These are phyloP conservation scores for Bemisia tabaci DNA, from an alignment of 1,140 invertebrate genomes.

Conservation along the genomic window DNA sequence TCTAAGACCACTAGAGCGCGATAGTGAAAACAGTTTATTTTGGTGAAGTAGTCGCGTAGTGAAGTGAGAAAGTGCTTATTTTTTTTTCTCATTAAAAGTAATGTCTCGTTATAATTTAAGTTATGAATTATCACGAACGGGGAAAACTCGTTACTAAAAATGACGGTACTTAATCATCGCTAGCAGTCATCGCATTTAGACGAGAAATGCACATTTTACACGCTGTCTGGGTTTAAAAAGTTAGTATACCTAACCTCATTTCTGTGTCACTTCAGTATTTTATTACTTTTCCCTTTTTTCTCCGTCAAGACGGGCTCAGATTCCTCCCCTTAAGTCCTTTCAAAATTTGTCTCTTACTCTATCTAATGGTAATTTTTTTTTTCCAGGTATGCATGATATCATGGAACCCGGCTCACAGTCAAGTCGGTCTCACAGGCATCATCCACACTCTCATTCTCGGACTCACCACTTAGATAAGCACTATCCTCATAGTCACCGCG, in stretches of 20 bases:
- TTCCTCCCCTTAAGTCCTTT: no score
- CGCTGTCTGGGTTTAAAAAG: background rate
- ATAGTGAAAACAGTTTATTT: background rate
- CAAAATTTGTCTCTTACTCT: no score
- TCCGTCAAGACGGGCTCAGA: no score
- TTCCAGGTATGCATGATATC: background rate
- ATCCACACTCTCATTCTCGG: background rate
- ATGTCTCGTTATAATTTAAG: background rate
- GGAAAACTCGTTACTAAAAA: background rate
- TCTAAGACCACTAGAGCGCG: no score
- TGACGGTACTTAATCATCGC: no score
- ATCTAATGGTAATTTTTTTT: no score
- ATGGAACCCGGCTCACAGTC: background rate
- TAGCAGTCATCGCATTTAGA: no score
- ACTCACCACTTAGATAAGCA: background rate
- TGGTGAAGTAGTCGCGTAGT: background rate
- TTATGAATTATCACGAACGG: background rate
- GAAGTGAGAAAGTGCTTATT: background rate
- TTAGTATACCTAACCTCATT: background rate
- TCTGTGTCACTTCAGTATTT: background rate
- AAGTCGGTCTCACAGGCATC: background rate
- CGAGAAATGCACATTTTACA: no score
- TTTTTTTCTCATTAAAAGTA: background rate
- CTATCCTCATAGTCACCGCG: background rate
- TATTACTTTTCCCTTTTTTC: no score